Conservation (phyloP, 2,888 invertebrate species). For the Scelioninae gen. 1 region DNA sequence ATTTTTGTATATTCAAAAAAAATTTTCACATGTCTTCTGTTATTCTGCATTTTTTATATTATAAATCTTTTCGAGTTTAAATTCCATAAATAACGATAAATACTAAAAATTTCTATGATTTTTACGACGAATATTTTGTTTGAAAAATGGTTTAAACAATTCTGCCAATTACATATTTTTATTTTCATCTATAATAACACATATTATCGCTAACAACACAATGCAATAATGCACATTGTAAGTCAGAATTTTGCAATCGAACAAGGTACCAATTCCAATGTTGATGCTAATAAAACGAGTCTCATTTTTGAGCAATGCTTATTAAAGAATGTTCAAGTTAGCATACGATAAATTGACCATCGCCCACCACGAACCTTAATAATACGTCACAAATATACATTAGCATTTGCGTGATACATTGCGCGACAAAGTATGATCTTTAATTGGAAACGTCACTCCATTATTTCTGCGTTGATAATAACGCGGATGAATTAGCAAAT, state of each 20-base stretch:
- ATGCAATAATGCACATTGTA: neutral
- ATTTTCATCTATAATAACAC: constrained; percentile 17
- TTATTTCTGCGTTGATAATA: no score
- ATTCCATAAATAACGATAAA: no score
- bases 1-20: no score
- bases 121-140: no score
- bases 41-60: no score
- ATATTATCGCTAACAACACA: constrained; percentile 22
- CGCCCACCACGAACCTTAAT: constrained; percentile 36
- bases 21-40: no score
- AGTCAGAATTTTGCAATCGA: constrained; percentile 16
- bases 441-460: constrained; percentile 10
- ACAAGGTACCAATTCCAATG: constrained; percentile 24
- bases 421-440: constrained; percentile 17
- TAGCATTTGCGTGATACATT: constrained; percentile 27
- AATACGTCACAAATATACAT: constrained; percentile 23
- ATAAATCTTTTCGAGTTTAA: no score
- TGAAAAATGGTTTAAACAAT: neutral
- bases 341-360: constrained; percentile 33
- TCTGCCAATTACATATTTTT: neutral
- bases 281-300: neutral
- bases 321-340: neutral
- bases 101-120: no score
- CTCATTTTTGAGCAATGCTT: constrained; percentile 17
- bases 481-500: constrained; percentile 23